Percentiles rank a stretch among this genome's conserved stretches.
phyloP scores from a whole-genome alignment of 2,888 invertebrate genomes.

The Pseudanteris insignis region DNA sequence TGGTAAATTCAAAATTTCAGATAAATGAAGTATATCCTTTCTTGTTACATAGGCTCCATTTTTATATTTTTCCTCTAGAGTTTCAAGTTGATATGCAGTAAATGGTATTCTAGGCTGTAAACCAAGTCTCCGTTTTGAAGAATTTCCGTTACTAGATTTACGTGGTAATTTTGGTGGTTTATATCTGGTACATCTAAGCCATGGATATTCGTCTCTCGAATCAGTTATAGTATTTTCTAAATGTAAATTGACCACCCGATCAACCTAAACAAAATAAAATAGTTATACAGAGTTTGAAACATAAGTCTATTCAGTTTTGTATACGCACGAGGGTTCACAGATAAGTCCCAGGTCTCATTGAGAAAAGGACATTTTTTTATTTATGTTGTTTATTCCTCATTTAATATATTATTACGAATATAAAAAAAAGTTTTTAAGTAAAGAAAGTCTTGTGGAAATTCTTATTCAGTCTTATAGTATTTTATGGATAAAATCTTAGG shows the following conservation, averaged over 20 bases:
- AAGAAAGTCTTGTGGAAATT: too few relatives aligned
- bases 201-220: conserved; percentile 57
- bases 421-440: too few relatives aligned
- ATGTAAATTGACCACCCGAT: not conserved
- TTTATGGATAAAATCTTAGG: too few relatives aligned
- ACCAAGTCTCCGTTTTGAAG: conserved; percentile 54
- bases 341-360: too few relatives aligned
- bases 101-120: conserved; percentile 74
- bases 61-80: conserved; percentile 76
- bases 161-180: conserved; percentile 77
- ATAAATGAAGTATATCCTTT: conserved; percentile 73
- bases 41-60: conserved; percentile 76
- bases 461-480: too few relatives aligned
- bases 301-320: too few relatives aligned
- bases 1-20: conserved; percentile 69
- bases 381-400: too few relatives aligned
- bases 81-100: conserved; percentile 74
- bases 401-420: too few relatives aligned
- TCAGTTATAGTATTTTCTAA: not conserved
- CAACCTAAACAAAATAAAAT: conserved; percentile 2
- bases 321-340: too few relatives aligned
- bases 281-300: too few relatives aligned
- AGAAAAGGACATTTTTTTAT: too few relatives aligned
- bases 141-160: conserved; percentile 64
- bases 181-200: conserved; percentile 79